Evolutionary conservation across 2,888 invertebrate genomes (phyloP).

Genomic region (Ceraclea dissimilis): DNA sequence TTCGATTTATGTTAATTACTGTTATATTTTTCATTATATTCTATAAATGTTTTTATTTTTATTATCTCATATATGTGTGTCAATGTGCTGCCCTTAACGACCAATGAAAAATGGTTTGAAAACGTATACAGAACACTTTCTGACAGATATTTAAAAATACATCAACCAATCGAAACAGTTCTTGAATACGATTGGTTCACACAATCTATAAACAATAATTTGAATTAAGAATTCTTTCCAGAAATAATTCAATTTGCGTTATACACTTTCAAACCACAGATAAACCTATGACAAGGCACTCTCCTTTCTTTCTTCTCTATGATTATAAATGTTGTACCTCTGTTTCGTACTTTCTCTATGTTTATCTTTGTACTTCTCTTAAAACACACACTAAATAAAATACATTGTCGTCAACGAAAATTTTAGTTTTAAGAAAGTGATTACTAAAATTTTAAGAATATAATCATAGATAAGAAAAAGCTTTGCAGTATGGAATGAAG

Average conservation of each 20-base stretch:
- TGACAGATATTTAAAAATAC: neutral
- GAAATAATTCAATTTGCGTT: neutral
- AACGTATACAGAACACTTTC: slow-evolving; percentile 1
- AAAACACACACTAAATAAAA: neutral
- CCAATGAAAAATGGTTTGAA: slow-evolving; percentile 8
- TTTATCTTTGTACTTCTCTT: neutral
- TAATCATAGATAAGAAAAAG: slow-evolving; percentile 20
- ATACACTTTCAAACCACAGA: too few species aligned
- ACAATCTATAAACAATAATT: neutral
- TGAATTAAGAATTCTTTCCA: neutral
- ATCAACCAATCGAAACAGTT: neutral
- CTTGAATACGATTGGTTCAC: neutral
- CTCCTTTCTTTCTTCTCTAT: slow-evolving; percentile 22
- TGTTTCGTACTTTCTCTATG: neutral
- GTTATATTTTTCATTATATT: neutral
- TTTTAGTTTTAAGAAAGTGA: too few species aligned
- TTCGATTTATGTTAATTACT: neutral
- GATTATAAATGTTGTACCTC: slow-evolving; percentile 12
- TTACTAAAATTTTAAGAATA: neutral
- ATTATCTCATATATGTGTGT: slow-evolving; percentile 16
- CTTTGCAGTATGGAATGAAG: slow-evolving; percentile 20
- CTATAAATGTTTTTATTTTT: neutral
- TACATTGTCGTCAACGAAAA: neutral
- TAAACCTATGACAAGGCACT: slow-evolving; percentile 20
- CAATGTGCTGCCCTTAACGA: slow-evolving; percentile 22